Conservation (phyloP, 2,888 invertebrate species). For the Neelides folsomi region DNA sequence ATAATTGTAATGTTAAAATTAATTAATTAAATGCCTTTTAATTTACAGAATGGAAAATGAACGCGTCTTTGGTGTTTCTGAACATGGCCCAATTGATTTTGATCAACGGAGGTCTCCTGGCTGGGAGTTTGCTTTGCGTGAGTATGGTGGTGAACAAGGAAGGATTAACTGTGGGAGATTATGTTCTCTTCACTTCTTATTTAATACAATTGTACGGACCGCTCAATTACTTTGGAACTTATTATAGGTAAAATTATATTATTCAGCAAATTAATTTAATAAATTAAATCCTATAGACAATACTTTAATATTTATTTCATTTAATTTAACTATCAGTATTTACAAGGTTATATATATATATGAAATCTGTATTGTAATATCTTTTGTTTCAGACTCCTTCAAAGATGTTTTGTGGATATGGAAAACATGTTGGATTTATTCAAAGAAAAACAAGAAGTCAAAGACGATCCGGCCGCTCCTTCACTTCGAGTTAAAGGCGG, state of each 20-base stretch:
- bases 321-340: no score
- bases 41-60: slow-evolving; percentile 62
- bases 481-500: slow-evolving; percentile 53
- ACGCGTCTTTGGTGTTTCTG: slow-evolving; percentile 71
- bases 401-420: slow-evolving; percentile 97
- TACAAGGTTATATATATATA: not conserved
- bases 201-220: slow-evolving; percentile 89
- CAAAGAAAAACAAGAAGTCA: slow-evolving; percentile 71
- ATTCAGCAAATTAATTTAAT: no score
- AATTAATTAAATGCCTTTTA: slow-evolving; percentile 50
- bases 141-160: slow-evolving; percentile 59
- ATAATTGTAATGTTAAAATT: slow-evolving; percentile 22
- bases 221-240: slow-evolving; percentile 94
- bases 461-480: slow-evolving; percentile 66
- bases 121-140: slow-evolving; percentile 77
- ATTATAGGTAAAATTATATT: slow-evolving; percentile 73
- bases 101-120: slow-evolving; percentile 68
- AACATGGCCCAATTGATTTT: slow-evolving; percentile 85
- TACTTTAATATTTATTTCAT: no score
- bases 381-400: slow-evolving; percentile 60
- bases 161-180: slow-evolving; percentile 79
- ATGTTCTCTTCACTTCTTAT: slow-evolving; percentile 88
- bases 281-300: no score
- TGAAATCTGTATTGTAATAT: slow-evolving; percentile 13
- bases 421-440: slow-evolving; percentile 98